These are phyloP conservation scores for Dryobates pubescens DNA, from an alignment of 2,797 vertebrate species.

Conservation along the genomic window DNA sequence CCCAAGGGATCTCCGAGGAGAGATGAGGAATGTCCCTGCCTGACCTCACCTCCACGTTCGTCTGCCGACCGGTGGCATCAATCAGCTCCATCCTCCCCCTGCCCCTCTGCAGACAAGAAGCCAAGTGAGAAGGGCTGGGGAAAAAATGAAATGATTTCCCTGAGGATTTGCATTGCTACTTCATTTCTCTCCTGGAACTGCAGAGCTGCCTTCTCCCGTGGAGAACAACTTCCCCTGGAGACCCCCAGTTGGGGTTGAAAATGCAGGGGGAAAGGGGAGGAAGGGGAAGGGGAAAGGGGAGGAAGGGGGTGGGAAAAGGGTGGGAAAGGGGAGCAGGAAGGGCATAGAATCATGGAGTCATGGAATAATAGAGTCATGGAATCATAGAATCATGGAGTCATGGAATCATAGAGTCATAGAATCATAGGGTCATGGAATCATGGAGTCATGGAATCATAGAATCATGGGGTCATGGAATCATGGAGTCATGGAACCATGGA, in stretches of 20 bases:
- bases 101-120: slow-evolving; percentile 23
- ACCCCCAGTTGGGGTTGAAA: slow-evolving; percentile 39
- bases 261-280: neutral
- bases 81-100: slow-evolving; percentile 53
- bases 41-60: slow-evolving; percentile 75
- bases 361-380: no score
- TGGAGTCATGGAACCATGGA: no score
- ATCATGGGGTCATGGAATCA: no score
- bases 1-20: slow-evolving; percentile 68
- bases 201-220: slow-evolving; percentile 38
- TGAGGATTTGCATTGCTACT: slow-evolving; percentile 60
- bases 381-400: no score
- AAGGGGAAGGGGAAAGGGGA: neutral
- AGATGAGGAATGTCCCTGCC: slow-evolving; percentile 72
- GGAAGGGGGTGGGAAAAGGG: neutral
- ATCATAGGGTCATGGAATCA: no score
- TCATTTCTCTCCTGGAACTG: slow-evolving; percentile 55
- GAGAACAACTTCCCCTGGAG: slow-evolving; percentile 35
- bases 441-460: no score
- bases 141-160: slow-evolving; percentile 72
- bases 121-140: slow-evolving; percentile 59
- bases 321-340: neutral
- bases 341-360: no score
- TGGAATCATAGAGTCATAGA: no score
- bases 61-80: slow-evolving; percentile 67